Evolutionary conservation across 2,797 vertebrate genomes (phyloP).

Genomic region (Sandelia bainsii): DNA sequence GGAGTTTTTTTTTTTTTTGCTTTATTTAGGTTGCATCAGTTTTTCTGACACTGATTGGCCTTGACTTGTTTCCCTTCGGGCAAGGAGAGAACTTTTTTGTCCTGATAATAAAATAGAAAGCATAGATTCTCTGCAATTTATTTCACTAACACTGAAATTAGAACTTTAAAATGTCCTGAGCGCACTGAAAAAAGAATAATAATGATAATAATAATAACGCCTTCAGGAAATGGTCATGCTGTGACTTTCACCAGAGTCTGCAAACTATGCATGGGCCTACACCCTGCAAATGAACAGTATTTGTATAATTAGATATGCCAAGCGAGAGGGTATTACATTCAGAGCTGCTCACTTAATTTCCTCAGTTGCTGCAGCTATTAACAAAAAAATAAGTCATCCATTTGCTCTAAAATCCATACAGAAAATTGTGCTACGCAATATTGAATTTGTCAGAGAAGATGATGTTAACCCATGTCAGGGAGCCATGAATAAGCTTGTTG

Average conservation of each 20-base stretch:
- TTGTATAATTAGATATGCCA: constrained; percentile 69
- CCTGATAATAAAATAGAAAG: constrained; percentile 64
- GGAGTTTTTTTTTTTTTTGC: constrained; percentile 29
- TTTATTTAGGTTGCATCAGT: constrained; percentile 69
- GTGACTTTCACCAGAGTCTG: constrained; percentile 53
- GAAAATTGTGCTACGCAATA: constrained; percentile 51
- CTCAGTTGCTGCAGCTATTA: constrained; percentile 63
- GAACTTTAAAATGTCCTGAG: constrained; percentile 54
- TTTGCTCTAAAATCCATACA: constrained; percentile 51
- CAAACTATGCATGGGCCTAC: constrained; percentile 36
- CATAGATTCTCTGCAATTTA: constrained; percentile 53
- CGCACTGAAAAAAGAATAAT: constrained; percentile 18
- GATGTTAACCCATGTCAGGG: constrained; percentile 36
- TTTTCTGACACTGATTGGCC: constrained; percentile 69
- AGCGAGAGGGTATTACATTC: constrained; percentile 61
- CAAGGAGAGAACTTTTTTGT: constrained; percentile 66
- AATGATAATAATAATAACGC: constrained; percentile 6
- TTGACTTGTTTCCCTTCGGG: constrained; percentile 69
- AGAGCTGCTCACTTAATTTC: constrained; percentile 59
- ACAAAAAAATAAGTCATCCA: constrained; percentile 38
- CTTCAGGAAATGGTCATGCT: constrained; percentile 52
- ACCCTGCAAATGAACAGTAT: constrained; percentile 58
- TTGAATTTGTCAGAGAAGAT: constrained; percentile 60
- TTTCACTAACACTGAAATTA: constrained; percentile 67
- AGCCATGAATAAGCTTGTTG: not conserved